Percentiles rank a stretch among this genome's conserved stretches.
phyloP scores from a whole-genome alignment of 2,113 vertebrate genomes.

The Sigmodon hispidus region DNA sequence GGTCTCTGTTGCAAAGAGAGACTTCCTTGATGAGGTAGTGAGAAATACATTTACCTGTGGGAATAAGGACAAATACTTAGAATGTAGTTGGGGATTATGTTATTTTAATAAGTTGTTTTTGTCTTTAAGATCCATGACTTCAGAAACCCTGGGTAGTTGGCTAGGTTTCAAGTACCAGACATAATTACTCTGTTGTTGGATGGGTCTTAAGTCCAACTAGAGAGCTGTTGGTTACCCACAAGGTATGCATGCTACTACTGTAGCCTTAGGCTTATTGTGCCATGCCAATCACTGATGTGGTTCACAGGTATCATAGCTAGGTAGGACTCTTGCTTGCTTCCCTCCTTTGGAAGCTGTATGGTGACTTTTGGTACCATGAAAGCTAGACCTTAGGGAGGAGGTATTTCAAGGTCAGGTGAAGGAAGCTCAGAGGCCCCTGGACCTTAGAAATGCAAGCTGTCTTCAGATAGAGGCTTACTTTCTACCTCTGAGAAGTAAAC shows the following conservation, averaged over 20 bases:
- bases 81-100: background rate
- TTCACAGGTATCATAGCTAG: background rate
- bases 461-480: background rate
- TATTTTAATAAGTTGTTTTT: background rate
- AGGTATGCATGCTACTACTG: background rate
- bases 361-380: background rate
- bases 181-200: background rate
- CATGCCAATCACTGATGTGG: background rate
- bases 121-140: background rate
- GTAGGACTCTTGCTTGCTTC: background rate
- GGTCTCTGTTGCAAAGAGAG: background rate
- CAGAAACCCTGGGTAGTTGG: background rate
- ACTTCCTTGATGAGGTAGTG: background rate
- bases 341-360: background rate
- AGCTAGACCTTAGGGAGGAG: background rate
- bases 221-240: background rate
- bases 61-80: background rate
- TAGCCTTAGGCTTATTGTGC: background rate
- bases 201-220: background rate
- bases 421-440: background rate
- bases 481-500: background rate
- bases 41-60: background rate
- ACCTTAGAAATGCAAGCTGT: background rate
- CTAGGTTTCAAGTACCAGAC: background rate
- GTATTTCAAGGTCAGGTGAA: background rate